Base-by-base conservation (phyloP, 2,113 vertebrate genomes). In the Arothron firmamentum region DNA sequence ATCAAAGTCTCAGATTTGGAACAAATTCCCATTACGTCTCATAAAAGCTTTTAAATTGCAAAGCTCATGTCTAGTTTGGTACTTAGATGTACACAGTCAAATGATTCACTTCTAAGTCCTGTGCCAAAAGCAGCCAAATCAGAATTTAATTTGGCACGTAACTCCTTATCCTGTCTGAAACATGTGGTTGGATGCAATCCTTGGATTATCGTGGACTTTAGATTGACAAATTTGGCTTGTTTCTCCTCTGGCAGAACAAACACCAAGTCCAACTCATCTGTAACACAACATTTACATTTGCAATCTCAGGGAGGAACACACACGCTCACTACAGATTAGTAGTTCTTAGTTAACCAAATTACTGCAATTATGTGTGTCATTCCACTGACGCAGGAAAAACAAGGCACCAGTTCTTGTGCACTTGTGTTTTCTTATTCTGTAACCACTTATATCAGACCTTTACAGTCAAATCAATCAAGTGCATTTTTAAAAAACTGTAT, bases 41-140 rank as follows among this genome's bases (percentile, higher is more conserved):
- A 81, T 81, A 85, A 89, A 87, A 85, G 81, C 65, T 67, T 81
- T 85, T 90, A 82, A 88, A 87, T 90, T 90, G 82, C 78, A 74
- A 81, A 84, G 86, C 84, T 85, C 85, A 81, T 80, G 87, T 90
- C 83, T 86, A 85, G 77, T 82, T 83, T 76, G 84, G 73, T 88
- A 71, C 77, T 86, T 83, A 86, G 87, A 85, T 67, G 79, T 81
- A 83, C 86, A 85, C 38, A 82, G 85, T 89, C 86, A 89, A 81
- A 85, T 81, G 77, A 87, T 85, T 84, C 74, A 65, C 75, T 81
- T 75, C 75, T 72, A 85, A 84, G 74, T 87, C 80, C 62, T 67
- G 72, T 70, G 77, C 67, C 25, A 70, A 80, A 72, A 72, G 68
- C 74, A 85, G 84, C 81, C 87, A 82, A 84, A 84, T 86, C 77